These are phyloP conservation scores for Fringilla coelebs DNA, from an alignment of 2,797 vertebrate genomes.

Conservation along the genomic window DNA sequence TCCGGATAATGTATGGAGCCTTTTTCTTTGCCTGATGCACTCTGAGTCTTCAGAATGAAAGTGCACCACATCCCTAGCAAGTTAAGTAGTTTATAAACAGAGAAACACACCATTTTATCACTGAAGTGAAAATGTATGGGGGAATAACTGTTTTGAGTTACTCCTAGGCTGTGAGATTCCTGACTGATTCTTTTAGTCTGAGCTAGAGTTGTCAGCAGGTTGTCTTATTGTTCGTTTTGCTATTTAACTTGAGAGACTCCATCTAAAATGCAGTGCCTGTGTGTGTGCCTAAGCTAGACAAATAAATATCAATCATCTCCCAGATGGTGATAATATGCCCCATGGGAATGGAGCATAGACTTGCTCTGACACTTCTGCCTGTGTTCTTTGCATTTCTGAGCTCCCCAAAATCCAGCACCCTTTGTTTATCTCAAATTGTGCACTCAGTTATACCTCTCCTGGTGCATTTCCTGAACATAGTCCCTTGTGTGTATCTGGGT, in stretches of 20 bases:
- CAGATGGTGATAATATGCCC: constrained; percentile 46
- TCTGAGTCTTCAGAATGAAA: not conserved
- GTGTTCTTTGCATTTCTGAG: not conserved
- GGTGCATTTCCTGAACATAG: not conserved
- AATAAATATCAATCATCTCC: constrained; percentile 42
- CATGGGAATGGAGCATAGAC: not conserved
- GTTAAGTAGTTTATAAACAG: constrained; percentile 9
- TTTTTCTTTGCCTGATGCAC: not conserved
- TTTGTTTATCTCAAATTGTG: not conserved
- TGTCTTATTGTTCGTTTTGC: constrained; percentile 48
- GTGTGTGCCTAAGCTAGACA: constrained; percentile 33
- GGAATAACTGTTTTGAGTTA: constrained; percentile 36
- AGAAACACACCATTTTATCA: constrained; percentile 17
- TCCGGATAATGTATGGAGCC: not conserved
- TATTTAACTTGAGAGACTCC: constrained; percentile 21
- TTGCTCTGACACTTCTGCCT: not conserved
- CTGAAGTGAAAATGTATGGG: not conserved
- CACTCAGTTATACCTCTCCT: not conserved
- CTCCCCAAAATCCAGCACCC: not conserved
- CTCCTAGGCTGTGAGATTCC: constrained; percentile 20
- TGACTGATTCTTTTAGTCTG: constrained; percentile 27
- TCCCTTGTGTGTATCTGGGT: not conserved
- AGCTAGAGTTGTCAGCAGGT: constrained; percentile 57
- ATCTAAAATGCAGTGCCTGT: not conserved
- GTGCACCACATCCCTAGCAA: not conserved